phyloP scores from a whole-genome alignment of 2,113 vertebrate species.

The Lycocorax pyrrhopterus region DNA sequence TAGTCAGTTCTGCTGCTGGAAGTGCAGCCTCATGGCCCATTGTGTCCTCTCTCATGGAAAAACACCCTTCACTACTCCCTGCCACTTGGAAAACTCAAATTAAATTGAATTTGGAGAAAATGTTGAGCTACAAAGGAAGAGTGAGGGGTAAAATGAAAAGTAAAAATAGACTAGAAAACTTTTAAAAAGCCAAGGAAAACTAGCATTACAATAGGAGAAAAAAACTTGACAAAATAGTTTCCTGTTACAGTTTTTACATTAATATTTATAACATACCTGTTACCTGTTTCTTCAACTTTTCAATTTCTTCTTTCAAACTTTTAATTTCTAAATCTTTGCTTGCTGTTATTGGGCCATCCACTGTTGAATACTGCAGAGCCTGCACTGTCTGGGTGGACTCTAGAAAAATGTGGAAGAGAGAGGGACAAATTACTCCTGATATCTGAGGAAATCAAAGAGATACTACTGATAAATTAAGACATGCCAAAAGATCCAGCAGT shows the following conservation, averaged over 20 bases:
- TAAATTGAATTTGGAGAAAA: not conserved
- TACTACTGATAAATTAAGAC: not conserved
- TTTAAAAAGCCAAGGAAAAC: not conserved
- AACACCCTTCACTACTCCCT: not conserved
- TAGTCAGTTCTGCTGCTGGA: not conserved
- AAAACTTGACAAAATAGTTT: not conserved
- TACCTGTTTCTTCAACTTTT: conserved; percentile 90
- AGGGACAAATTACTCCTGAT: not conserved
- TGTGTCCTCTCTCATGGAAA: not conserved
- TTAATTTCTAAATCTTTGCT: conserved; percentile 94
- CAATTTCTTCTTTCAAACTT: conserved; percentile 92
- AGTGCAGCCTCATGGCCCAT: not conserved
- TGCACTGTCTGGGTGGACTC: conserved; percentile 95
- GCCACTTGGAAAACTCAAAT: not conserved
- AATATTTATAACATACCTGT: conserved; percentile 75
- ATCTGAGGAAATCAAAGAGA: not conserved
- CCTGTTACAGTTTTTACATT: not conserved
- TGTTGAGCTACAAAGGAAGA: not conserved
- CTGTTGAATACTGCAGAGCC: conserved; percentile 85
- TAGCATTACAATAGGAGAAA: not conserved
- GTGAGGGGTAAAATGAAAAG: not conserved
- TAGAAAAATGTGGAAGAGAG: conserved; percentile 34
- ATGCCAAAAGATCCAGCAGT: not conserved
- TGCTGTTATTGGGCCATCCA: conserved; percentile 73
- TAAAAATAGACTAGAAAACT: not conserved